Evolutionary conservation across 2,113 vertebrate species (phyloP), one percentile per base, ranked within the genome.

Genomic region (Chionis minor): DNA sequence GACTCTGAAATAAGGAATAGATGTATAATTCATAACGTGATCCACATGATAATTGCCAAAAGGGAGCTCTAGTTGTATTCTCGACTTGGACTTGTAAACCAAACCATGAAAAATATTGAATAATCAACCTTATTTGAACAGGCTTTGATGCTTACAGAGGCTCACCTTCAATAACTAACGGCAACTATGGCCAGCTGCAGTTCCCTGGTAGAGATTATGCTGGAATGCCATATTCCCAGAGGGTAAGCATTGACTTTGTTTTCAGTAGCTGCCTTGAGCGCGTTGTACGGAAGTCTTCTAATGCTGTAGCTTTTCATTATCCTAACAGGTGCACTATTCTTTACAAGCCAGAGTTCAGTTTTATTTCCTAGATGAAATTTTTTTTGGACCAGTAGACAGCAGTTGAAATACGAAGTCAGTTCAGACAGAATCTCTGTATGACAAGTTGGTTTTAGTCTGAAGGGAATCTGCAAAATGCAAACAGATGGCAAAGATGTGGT

Each of bases 121-220:
- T 86, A 70, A 58, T 55, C 15, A 56, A 78, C 69, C 67, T 30
- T 49, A 47, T 86, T 91, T 77, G 58, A 47, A 75, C 95, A 98
- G 98, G 98, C 87, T 98, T 98, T 97, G 98, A 98, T 95, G 91
- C 95, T 81, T 98, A 98, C 61, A 98, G 98, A 97, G 96, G 97
- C 81, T 94, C 97, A 51, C 78, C 98, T 97, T 95, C 98, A 56
- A 59, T 98, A 93, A 80, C 97, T 94, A 98, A 98, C 97, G 98
- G 99, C 82, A 95, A 82, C 92, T 99, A 98, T 32, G 96, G 97
- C 59, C 97, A 98, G 22, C 97, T 98, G 44, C 92, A 97, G 49
- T 98, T 99, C 63, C 95, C 98, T 81, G 92, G 98, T 40, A 98
- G 98, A 97, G 99, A 99, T 26, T 97, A 98, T 71, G 93, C 98